phyloP scores from a whole-genome alignment of 2,113 vertebrate genomes.

The Lutjanus erythropterus region DNA sequence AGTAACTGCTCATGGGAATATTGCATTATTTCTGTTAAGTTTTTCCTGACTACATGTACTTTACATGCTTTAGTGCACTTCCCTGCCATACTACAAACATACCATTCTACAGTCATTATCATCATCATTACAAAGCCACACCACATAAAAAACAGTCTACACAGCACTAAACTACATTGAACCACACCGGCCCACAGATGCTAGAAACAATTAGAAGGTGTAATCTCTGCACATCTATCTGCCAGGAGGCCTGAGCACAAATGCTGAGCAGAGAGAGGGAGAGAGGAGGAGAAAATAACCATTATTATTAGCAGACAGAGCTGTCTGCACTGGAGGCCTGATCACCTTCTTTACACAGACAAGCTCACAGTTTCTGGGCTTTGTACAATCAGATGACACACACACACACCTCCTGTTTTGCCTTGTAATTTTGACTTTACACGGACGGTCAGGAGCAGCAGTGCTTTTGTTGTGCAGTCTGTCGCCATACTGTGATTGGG shows the following conservation, averaged over 20 bases:
- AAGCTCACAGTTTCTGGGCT: constrained; percentile 39
- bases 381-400: constrained; percentile 42
- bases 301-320: constrained; percentile 69
- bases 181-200: constrained; percentile 61
- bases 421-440: constrained; percentile 55
- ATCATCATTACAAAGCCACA: constrained; percentile 63
- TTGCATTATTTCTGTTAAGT: constrained; percentile 1
- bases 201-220: constrained; percentile 76
- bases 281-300: constrained; percentile 73
- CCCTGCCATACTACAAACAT: constrained; percentile 40
- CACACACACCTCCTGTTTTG: constrained; percentile 37
- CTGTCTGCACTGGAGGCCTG: constrained; percentile 74
- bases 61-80: constrained; percentile 22
- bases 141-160: constrained; percentile 60
- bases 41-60: constrained; percentile 6
- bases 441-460: constrained; percentile 16
- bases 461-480: constrained; percentile 49
- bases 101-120: constrained; percentile 49
- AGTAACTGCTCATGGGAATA: background rate
- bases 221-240: constrained; percentile 82
- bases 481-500: constrained; percentile 48
- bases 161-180: constrained; percentile 71
- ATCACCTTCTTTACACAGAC: constrained; percentile 76
- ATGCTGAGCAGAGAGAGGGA: constrained; percentile 76
- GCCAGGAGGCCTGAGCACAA: constrained; percentile 74